Base-by-base conservation (phyloP, 37 sponge, comb jelly and placozoan species). In the Beroe ovata region DNA sequence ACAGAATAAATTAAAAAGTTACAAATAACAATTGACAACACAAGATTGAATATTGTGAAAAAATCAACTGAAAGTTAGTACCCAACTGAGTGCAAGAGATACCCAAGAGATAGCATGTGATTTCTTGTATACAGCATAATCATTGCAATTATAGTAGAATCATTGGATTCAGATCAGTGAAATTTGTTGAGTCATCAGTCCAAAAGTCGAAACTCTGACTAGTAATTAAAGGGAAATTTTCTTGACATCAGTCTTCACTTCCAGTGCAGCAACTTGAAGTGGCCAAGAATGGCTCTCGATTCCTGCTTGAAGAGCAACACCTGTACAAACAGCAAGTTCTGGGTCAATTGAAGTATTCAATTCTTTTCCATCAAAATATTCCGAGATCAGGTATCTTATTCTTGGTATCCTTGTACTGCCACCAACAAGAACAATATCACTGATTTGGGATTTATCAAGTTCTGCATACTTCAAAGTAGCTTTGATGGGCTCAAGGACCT, bases 221-320 rank as follows among this genome's bases (percentile, higher is more conserved):
- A n/a, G n/a, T n/a, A 47, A 16, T 47, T 11, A 47, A 47, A 77
- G 28, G 41, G 36, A 42, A 40, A 77, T 77, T 23, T 77, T 77
- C 21, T 25, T 77, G 2, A 77, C 84, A n/a, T 36, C 54, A 11
- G 84, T 40, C 2, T 77, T 38, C 0, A 92, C 89, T 21, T 93
- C 93, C 0, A 91, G 54, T 38, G 93, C 93, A 35, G 93, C 59
- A 19, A 93, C 93, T 59, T 91, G 88, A 28, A 93, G 88, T 0
- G 93, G 93, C 93, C 93, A 93, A 47, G 91, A 81, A n/a, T 91
- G 91, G 21, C 91, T 89, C 64, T 91, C 89, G 21, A 93, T 91
- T 0, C 93, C 93, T 0, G 91, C 93, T 47, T 93, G 91, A 0
- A 88, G 39, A 29, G 93, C 90, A 21, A 88, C 89, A 0, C 93